phyloP scores from a whole-genome alignment of 2,113 vertebrate genomes.

The Psettodes erumei region DNA sequence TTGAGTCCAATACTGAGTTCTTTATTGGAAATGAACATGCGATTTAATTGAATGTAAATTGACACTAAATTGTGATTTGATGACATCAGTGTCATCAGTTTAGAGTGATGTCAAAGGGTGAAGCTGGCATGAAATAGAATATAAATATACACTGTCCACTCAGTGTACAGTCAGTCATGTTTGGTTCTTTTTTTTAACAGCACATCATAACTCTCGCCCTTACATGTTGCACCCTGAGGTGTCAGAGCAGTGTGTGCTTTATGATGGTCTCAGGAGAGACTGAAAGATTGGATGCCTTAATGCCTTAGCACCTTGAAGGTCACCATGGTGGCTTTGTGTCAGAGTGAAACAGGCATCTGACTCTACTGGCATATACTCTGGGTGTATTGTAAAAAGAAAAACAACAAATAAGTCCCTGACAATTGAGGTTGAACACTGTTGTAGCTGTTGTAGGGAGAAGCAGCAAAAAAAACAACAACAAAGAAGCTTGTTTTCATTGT shows the following conservation, averaged over 20 bases:
- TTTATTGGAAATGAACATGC: too few species aligned
- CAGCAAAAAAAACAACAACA: neutral
- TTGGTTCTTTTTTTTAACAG: slow-evolving; percentile 43
- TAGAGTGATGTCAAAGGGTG: neutral
- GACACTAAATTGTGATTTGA: neutral
- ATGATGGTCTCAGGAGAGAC: slow-evolving; percentile 42
- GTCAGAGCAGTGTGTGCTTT: slow-evolving; percentile 66
- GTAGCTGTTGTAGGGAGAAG: slow-evolving; percentile 11
- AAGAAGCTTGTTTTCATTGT: neutral
- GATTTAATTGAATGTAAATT: neutral
- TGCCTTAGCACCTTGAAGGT: slow-evolving; percentile 66
- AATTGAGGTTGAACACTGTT: neutral
- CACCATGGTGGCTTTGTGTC: slow-evolving; percentile 38
- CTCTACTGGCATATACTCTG: neutral
- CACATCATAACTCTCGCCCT: slow-evolving; percentile 56
- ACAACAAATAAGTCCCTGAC: neutral
- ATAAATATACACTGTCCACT: slow-evolving; percentile 20
- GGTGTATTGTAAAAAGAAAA: neutral
- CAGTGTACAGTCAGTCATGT: slow-evolving; percentile 34
- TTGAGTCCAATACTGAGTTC: neutral
- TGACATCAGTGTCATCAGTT: neutral
- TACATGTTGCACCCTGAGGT: slow-evolving; percentile 44
- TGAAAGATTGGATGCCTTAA: slow-evolving; percentile 62
- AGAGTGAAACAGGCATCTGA: neutral
- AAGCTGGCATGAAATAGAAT: slow-evolving; percentile 22